phyloP scores from a whole-genome alignment of 2,797 vertebrate species.

The Columba guinea region DNA sequence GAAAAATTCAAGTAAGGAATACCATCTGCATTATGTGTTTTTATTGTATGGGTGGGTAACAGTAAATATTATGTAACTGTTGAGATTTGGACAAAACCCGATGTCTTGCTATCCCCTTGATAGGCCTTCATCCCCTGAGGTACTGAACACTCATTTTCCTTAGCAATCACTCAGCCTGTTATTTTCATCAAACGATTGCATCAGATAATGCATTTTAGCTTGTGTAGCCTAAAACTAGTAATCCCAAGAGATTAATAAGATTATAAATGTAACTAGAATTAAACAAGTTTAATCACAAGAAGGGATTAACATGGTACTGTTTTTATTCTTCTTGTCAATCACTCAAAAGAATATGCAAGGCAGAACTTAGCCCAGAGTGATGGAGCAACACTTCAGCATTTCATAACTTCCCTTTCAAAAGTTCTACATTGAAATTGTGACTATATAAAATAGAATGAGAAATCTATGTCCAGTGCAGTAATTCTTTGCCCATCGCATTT shows the following conservation, averaged over 20 bases:
- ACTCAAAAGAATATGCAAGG: background rate
- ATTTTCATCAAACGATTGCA: constrained; percentile 37
- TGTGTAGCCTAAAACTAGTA: background rate
- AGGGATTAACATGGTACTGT: background rate
- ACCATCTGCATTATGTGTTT: constrained; percentile 24
- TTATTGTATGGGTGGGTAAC: constrained; percentile 46
- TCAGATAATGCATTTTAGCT: constrained; percentile 30
- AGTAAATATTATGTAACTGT: constrained; percentile 36
- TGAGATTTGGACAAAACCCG: constrained; percentile 21
- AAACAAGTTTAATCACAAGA: constrained; percentile 3
- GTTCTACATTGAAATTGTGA: background rate
- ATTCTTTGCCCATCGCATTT: background rate
- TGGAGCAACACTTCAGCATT: background rate
- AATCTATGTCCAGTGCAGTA: background rate
- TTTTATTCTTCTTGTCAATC: constrained; percentile 22
- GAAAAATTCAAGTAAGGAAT: background rate
- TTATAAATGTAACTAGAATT: constrained; percentile 22
- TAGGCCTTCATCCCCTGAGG: background rate
- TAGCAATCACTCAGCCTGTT: background rate
- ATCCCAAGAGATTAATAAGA: constrained; percentile 41
- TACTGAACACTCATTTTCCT: constrained; percentile 9
- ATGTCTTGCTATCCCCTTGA: constrained; percentile 29
- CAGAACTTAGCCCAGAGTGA: background rate
- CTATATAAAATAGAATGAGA: background rate
- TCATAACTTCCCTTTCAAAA: background rate